Conservation (phyloP, 1,140 invertebrate genomes). For the Halyomorpha halys region DNA sequence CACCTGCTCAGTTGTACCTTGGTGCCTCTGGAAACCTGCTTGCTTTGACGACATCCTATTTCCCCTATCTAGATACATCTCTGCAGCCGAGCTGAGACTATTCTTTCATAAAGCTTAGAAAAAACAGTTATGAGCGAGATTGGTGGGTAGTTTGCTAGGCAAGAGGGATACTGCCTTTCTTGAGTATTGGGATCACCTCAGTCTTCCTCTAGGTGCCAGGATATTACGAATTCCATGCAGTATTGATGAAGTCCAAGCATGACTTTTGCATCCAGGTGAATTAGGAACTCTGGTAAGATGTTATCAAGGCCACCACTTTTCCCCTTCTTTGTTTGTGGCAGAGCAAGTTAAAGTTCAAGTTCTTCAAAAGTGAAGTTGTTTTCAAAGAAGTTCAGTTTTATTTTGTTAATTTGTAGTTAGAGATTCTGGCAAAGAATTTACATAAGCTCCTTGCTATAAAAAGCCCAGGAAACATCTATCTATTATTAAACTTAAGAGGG, state of each 20-base stretch:
- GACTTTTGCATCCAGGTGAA: slow-evolving; percentile 2
- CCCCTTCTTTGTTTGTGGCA: neutral
- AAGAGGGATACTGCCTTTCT: neutral
- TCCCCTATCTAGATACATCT: neutral
- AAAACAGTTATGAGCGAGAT: neutral
- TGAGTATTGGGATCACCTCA: neutral
- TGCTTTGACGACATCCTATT: neutral
- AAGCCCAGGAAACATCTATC: too few relatives aligned
- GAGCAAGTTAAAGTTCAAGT: slow-evolving; percentile 3
- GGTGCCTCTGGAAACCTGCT: neutral
- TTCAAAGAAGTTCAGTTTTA: too few relatives aligned
- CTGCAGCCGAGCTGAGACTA: neutral
- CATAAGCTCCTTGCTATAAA: too few relatives aligned
- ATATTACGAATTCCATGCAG: neutral
- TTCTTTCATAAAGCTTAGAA: too few relatives aligned
- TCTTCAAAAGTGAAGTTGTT: neutral
- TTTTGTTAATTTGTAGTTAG: too few relatives aligned
- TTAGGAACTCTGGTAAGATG: neutral
- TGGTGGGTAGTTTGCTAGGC: neutral
- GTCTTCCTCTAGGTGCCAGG: neutral
- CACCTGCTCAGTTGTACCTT: neutral
- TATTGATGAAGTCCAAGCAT: neutral
- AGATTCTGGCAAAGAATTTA: too few relatives aligned
- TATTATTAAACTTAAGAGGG: too few relatives aligned
- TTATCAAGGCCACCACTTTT: slow-evolving; percentile 2